Evolutionary conservation across 2,797 vertebrate genomes (phyloP).

Genomic region (Myotis pilosus): DNA sequence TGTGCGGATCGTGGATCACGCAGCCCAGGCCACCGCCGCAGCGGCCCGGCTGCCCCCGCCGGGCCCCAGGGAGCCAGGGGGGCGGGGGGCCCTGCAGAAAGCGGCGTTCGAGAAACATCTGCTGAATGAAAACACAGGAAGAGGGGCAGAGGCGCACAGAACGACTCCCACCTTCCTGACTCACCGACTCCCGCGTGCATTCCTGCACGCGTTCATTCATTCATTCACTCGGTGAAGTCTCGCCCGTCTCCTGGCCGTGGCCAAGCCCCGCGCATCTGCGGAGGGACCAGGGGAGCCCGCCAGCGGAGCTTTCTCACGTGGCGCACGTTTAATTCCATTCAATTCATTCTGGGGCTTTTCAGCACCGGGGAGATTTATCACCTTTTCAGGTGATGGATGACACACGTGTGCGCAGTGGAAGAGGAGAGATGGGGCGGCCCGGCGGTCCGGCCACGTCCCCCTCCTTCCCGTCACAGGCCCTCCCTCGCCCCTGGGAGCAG

Average conservation of each 20-base stretch:
- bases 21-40: background rate
- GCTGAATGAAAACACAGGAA: background rate
- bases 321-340: background rate
- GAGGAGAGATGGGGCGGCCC: background rate
- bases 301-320: background rate
- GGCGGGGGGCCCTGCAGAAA: rapidly evolving
- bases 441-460: background rate
- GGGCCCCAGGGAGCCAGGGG: background rate
- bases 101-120: background rate
- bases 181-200: background rate
- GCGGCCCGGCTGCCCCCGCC: background rate
- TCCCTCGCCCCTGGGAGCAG: background rate
- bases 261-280: background rate
- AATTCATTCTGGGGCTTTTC: slow-evolving; percentile 32
- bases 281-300: background rate
- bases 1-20: background rate
- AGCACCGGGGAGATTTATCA: slow-evolving; percentile 18
- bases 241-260: background rate
- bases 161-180: background rate
- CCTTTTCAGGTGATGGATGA: slow-evolving; percentile 51
- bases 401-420: background rate
- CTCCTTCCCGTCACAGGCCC: background rate
- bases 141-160: background rate
- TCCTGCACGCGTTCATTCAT: background rate
- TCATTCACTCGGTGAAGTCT: background rate